Percentiles rank a stretch among this genome's conserved stretches.
These are phyloP conservation scores for Standfussiana lucernea DNA, from an alignment of 2,888 invertebrate species.

Conservation along the genomic window DNA sequence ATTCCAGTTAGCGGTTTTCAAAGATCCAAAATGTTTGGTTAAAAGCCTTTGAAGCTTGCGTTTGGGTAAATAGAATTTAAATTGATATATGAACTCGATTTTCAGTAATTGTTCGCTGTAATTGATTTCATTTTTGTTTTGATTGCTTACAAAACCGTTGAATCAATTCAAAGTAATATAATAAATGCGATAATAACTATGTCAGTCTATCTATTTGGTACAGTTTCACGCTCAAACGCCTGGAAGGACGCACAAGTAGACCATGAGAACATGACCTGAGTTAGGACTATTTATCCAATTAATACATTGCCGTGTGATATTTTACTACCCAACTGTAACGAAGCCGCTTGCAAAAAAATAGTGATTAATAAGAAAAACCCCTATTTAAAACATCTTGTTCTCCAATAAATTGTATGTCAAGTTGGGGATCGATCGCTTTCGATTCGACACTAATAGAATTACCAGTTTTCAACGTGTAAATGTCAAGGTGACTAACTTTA, in stretches of 20 bases:
- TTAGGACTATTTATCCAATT: not conserved
- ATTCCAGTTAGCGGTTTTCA: conserved; percentile 14
- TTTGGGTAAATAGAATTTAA: conserved; percentile 9
- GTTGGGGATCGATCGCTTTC: not conserved
- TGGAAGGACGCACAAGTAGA: not conserved
- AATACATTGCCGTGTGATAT: not conserved
- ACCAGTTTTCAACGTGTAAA: conserved; percentile 16
- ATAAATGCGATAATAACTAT: not conserved
- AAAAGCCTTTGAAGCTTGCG: conserved; percentile 9
- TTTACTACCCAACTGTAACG: not conserved
- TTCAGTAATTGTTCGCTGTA: not conserved
- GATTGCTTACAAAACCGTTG: not conserved
- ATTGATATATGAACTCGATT: conserved; percentile 25
- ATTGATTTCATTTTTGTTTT: conserved; percentile 6
- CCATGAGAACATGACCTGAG: not conserved
- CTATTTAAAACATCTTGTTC: not conserved
- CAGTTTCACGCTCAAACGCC: too few species aligned
- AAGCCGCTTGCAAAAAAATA: not conserved
- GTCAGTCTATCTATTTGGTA: too few species aligned
- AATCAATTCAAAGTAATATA: not conserved
- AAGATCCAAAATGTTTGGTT: conserved; percentile 27
- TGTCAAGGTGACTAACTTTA: conserved; percentile 9
- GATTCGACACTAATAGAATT: conserved; percentile 25
- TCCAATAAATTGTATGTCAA: not conserved
- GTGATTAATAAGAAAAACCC: not conserved